phyloP scores from a whole-genome alignment of 2,113 vertebrate genomes.

The cattle (Bos taurus) region ARS-UCD2.0 NC_037349.1:51563501-51564000 shows the following conservation, averaged over 20 bases:
- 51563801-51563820: constrained; percentile 92
- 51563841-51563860: constrained; percentile 84
- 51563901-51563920: background rate
- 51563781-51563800: constrained; percentile 87
- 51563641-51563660: background rate
- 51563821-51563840: constrained; percentile 96
- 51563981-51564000: background rate
- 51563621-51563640: background rate
- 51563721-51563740: constrained; percentile 89
- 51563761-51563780: constrained; percentile 89
- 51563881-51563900: background rate
- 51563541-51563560: background rate
- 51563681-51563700: constrained; percentile 93
- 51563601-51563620: background rate
- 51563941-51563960: background rate
- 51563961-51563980: background rate
- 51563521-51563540: background rate
- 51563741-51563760: constrained; percentile 95
- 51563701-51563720: constrained; percentile 93
- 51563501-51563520: background rate
- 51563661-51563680: background rate
- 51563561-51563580: background rate
- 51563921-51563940: background rate
- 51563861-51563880: background rate
- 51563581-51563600: background rate